These are phyloP conservation scores for Gandaritis pyraliata DNA, from an alignment of 2,888 invertebrate species.

Conservation along the genomic window DNA sequence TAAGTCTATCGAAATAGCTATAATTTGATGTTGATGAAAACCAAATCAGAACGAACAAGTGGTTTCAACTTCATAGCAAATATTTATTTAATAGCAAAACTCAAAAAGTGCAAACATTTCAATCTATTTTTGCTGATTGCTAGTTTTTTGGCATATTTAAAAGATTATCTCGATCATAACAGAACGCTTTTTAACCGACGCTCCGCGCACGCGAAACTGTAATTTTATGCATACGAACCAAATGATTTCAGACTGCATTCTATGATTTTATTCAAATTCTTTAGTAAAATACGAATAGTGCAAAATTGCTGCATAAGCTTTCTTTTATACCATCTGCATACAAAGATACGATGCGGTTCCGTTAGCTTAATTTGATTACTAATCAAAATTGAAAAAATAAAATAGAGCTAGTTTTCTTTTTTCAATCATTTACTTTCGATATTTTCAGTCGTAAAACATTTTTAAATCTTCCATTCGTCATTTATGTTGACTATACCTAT, in stretches of 20 bases:
- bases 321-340: too few species aligned
- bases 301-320: neutral
- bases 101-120: neutral
- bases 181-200: constrained; percentile 2
- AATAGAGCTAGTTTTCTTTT: too few species aligned
- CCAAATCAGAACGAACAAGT: too few species aligned
- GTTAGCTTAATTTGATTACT: too few species aligned
- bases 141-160: neutral
- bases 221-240: constrained; percentile 14
- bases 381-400: too few species aligned
- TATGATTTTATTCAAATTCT: constrained; percentile 8
- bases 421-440: too few species aligned
- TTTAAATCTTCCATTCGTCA: too few species aligned
- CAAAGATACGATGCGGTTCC: too few species aligned
- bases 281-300: neutral
- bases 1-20: too few species aligned
- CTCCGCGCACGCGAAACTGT: constrained; percentile 6
- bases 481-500: too few species aligned
- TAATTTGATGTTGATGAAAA: too few species aligned
- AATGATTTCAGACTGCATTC: constrained; percentile 7
- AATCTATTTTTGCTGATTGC: constrained; percentile 3
- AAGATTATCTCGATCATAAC: constrained; percentile 3
- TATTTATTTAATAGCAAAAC: neutral
- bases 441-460: too few species aligned
- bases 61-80: neutral